These are phyloP conservation scores for Digitonthophagus gazella DNA, from an alignment of 2,888 invertebrate genomes.

Conservation along the genomic window DNA sequence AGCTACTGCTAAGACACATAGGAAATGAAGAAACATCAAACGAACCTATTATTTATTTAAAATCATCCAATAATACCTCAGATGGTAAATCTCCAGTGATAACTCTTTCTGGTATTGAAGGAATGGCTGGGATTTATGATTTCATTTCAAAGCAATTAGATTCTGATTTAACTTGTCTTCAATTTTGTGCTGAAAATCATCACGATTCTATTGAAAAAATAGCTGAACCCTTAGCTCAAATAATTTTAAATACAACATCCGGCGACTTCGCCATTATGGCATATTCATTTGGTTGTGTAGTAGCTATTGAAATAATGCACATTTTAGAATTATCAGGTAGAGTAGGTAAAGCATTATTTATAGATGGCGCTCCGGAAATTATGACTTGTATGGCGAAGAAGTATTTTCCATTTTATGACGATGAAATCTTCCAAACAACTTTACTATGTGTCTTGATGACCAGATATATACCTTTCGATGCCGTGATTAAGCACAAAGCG, in stretches of 20 bases:
- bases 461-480: constrained; percentile 33
- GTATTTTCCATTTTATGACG: constrained; percentile 50
- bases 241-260: no score
- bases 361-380: constrained; percentile 76
- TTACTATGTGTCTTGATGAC: constrained; percentile 56
- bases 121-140: constrained; percentile 58
- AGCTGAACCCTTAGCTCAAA: constrained; percentile 53
- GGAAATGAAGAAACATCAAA: constrained; percentile 58
- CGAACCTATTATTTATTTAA: constrained; percentile 8
- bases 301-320: no score
- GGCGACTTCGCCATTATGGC: no score
- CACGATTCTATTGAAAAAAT: constrained; percentile 54
- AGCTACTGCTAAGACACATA: no score
- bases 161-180: constrained; percentile 56
- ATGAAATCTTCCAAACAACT: constrained; percentile 55
- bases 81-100: constrained; percentile 45
- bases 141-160: constrained; percentile 55
- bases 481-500: constrained; percentile 19
- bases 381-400: constrained; percentile 55
- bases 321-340: constrained; percentile 62
- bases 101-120: constrained; percentile 69
- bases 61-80: background rate
- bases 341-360: constrained; percentile 62
- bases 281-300: no score
- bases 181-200: constrained; percentile 53